Evolutionary conservation across 2,888 invertebrate genomes (phyloP).

Genomic region (Tenthredo scrophulariae): DNA sequence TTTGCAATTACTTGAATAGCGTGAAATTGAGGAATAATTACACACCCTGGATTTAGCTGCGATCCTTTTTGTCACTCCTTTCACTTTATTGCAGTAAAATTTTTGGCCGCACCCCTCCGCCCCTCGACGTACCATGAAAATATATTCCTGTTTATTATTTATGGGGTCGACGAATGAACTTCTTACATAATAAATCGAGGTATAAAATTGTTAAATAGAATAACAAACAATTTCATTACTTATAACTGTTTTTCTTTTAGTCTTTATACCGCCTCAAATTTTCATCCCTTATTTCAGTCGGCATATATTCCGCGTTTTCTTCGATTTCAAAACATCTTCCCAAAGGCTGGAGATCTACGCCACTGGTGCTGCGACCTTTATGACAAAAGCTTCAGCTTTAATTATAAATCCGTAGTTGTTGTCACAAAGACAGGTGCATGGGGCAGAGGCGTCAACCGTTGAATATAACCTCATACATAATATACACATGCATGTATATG

Average conservation of each 20-base stretch:
- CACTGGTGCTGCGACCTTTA: neutral
- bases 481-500: neutral
- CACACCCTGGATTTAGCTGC: neutral
- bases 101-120: neutral
- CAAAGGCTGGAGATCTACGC: neutral
- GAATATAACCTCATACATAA: conserved; percentile 26
- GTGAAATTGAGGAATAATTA: conserved; percentile 35
- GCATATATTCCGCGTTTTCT: neutral
- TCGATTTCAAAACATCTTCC: neutral
- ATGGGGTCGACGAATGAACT: neutral
- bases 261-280: neutral
- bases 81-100: neutral
- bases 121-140: neutral
- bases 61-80: neutral
- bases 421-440: neutral
- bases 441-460: neutral
- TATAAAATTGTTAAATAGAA: neutral
- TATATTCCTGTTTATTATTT: neutral
- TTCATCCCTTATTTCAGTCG: neutral
- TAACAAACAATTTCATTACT: neutral
- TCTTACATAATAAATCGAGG: neutral
- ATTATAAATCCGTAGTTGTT: conserved; percentile 34
- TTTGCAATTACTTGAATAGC: conserved; percentile 22
- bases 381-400: conserved; percentile 36
- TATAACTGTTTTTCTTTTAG: neutral